Conservation (phyloP, 2,888 invertebrate genomes). For the Stenoptilia bipunctidactyla region DNA sequence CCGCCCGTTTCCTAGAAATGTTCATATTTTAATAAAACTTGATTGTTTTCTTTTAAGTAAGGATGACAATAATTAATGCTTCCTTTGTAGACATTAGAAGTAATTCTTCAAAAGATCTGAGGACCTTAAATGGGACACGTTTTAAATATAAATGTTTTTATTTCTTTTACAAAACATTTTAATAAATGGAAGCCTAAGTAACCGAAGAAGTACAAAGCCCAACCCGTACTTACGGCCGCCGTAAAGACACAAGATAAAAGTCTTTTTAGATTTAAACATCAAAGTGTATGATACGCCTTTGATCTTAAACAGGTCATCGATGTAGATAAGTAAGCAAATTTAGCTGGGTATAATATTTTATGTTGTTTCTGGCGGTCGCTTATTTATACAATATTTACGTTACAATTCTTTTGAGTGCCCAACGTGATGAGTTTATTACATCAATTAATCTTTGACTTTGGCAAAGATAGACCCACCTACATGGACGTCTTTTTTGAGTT, state of each 20-base stretch:
- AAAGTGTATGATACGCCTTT: slow-evolving; percentile 51
- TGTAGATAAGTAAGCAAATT: slow-evolving; percentile 41
- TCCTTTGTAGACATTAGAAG: slow-evolving; percentile 23
- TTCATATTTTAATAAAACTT: slow-evolving; percentile 38
- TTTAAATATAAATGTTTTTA: not conserved
- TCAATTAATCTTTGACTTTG: too few relatives aligned
- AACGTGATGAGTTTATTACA: too few relatives aligned
- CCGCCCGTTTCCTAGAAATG: slow-evolving; percentile 39
- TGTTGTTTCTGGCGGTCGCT: not conserved
- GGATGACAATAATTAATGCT: slow-evolving; percentile 8
- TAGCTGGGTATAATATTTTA: slow-evolving; percentile 23
- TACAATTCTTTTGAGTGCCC: too few relatives aligned
- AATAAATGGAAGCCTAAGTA: not conserved
- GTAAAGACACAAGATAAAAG: slow-evolving; percentile 44
- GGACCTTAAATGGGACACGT: not conserved
- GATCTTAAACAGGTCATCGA: slow-evolving; percentile 55
- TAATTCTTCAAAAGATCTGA: not conserved
- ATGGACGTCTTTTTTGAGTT: too few relatives aligned
- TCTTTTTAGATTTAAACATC: slow-evolving; percentile 54
- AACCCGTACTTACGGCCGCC: not conserved
- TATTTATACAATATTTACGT: too few relatives aligned
- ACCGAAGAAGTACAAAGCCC: not conserved
- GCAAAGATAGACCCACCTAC: too few relatives aligned
- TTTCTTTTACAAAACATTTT: not conserved
- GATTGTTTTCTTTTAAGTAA: slow-evolving; percentile 26